phyloP scores from a whole-genome alignment of 2,888 invertebrate genomes.

The Dasysyrphus tricinctus region DNA sequence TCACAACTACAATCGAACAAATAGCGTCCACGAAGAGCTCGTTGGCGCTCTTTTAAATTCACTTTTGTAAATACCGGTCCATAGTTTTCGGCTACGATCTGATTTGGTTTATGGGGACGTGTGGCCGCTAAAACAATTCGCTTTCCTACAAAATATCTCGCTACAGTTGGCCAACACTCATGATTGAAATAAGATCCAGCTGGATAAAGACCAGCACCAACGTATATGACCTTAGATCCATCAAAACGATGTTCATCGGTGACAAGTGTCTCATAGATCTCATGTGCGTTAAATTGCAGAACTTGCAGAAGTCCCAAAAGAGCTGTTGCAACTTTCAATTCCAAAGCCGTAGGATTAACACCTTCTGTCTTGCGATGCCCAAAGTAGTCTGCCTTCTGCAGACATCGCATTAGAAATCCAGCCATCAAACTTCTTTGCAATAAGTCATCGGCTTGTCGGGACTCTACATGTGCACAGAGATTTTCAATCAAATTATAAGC shows the following conservation, averaged over 20 bases:
- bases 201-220: slow-evolving; percentile 89
- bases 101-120: slow-evolving; percentile 87
- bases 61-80: slow-evolving; percentile 90
- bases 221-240: slow-evolving; percentile 80
- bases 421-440: slow-evolving; percentile 91
- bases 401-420: slow-evolving; percentile 88
- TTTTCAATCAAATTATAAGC: slow-evolving; percentile 85
- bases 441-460: slow-evolving; percentile 87
- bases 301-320: slow-evolving; percentile 89
- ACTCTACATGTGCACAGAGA: slow-evolving; percentile 87
- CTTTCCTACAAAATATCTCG: slow-evolving; percentile 90
- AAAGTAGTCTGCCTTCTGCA: slow-evolving; percentile 89
- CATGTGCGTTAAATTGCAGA: slow-evolving; percentile 94
- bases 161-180: slow-evolving; percentile 91
- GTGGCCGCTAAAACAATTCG: slow-evolving; percentile 88
- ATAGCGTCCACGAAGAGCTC: slow-evolving; percentile 88
- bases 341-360: slow-evolving; percentile 84
- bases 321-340: slow-evolving; percentile 86
- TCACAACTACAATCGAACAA: slow-evolving; percentile 91
- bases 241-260: slow-evolving; percentile 84
- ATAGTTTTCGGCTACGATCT: slow-evolving; percentile 92
- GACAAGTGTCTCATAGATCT: slow-evolving; percentile 89
- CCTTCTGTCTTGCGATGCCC: slow-evolving; percentile 83
- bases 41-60: slow-evolving; percentile 85
- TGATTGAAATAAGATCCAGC: slow-evolving; percentile 92